These are phyloP conservation scores for Lacanobia oleracea DNA, from an alignment of 2,888 invertebrate genomes.

Conservation along the genomic window DNA sequence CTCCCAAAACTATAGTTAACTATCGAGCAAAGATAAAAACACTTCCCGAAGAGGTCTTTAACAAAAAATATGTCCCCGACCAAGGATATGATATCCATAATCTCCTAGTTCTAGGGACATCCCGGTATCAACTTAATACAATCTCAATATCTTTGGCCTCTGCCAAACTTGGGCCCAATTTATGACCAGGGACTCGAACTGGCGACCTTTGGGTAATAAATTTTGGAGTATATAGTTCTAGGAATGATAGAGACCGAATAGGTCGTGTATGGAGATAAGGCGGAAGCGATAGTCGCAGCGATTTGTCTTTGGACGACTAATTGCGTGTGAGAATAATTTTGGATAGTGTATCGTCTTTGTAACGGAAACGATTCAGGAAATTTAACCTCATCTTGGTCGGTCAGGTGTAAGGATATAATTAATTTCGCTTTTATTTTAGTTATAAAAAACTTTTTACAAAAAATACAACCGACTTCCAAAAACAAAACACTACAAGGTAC, in stretches of 20 bases:
- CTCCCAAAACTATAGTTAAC: background rate
- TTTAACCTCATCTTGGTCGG: no score
- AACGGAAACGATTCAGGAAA: no score
- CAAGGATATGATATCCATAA: slow-evolving; percentile 10
- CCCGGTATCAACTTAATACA: slow-evolving; percentile 48
- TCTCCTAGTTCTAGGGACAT: slow-evolving; percentile 38
- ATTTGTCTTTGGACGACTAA: slow-evolving; percentile 14
- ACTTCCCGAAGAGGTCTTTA: background rate
- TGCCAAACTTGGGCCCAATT: slow-evolving; percentile 56
- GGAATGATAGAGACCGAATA: slow-evolving; percentile 45
- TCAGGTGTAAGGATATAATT: no score
- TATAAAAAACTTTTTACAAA: no score
- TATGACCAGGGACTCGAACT: slow-evolving; percentile 56
- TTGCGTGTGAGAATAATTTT: background rate
- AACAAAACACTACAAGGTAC: no score
- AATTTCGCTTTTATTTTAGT: no score
- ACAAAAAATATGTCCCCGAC: slow-evolving; percentile 8
- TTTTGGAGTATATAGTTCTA: slow-evolving; percentile 49
- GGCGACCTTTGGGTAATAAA: slow-evolving; percentile 54
- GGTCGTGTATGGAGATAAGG: slow-evolving; percentile 37
- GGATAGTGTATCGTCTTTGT: background rate
- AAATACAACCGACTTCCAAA: no score
- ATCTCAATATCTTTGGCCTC: slow-evolving; percentile 53
- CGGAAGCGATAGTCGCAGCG: slow-evolving; percentile 35
- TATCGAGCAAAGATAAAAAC: slow-evolving; percentile 6